Percentiles rank a stretch among this genome's conserved stretches.
phyloP scores from a whole-genome alignment of 2,113 vertebrate genomes.

The Cyprinodon tularosa region DNA sequence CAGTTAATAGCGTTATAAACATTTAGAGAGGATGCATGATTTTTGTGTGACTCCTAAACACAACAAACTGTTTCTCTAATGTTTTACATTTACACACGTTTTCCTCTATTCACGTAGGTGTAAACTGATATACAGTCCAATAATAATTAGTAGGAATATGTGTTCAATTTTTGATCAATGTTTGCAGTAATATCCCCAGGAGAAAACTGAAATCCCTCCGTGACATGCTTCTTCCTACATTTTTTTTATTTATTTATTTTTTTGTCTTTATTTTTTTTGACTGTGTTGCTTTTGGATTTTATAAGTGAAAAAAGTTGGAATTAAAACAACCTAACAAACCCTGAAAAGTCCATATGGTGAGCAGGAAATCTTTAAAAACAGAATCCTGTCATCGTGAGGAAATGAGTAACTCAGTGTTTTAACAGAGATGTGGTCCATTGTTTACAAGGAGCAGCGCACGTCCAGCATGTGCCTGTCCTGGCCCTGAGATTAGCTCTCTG shows the following conservation, averaged over 20 bases:
- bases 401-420: not conserved
- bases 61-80: too few relatives aligned
- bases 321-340: not conserved
- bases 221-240: too few relatives aligned
- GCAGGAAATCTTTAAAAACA: not conserved
- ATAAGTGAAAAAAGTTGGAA: not conserved
- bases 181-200: not conserved
- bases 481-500: not conserved
- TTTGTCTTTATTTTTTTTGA: too few relatives aligned
- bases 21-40: too few relatives aligned
- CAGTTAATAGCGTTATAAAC: too few relatives aligned
- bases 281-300: too few relatives aligned
- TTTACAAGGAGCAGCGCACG: not conserved
- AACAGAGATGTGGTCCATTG: not conserved
- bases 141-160: not conserved
- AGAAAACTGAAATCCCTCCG: not conserved
- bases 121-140: too few relatives aligned
- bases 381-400: not conserved
- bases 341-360: not conserved
- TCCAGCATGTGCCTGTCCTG: not conserved
- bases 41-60: too few relatives aligned
- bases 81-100: too few relatives aligned
- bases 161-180: not conserved
- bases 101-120: too few relatives aligned
- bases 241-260: not conserved